Evolutionary conservation across 2,888 invertebrate species (phyloP).

Genomic region (Mamestra brassicae): DNA sequence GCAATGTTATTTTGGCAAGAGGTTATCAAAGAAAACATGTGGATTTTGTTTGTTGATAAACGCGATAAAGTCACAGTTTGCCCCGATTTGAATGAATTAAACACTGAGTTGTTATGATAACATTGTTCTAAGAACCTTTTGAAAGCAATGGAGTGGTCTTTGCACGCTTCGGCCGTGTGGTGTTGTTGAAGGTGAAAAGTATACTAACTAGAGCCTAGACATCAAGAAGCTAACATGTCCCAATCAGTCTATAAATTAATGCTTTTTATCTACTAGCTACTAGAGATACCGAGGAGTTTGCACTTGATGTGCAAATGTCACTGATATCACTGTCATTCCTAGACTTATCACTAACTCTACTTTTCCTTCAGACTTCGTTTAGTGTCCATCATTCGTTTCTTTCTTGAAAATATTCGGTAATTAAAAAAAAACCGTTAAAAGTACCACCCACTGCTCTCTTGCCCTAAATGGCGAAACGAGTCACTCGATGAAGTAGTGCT

Average conservation of each 20-base stretch:
- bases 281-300: conserved; percentile 38
- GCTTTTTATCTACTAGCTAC: conserved; percentile 17
- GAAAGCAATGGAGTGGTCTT: conserved; percentile 13
- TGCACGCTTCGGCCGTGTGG: conserved; percentile 8
- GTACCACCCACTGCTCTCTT: not conserved
- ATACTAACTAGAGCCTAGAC: not conserved
- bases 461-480: conserved; percentile 8
- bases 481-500: not conserved
- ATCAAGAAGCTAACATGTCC: not conserved
- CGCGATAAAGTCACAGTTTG: conserved; percentile 48
- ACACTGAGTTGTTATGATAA: conserved; percentile 49
- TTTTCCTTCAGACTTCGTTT: not conserved
- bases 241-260: conserved; percentile 9
- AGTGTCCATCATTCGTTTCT: not conserved
- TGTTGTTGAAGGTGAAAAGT: not conserved
- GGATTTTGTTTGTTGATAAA: conserved; percentile 56
- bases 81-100: conserved; percentile 56
- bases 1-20: conserved; percentile 45
- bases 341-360: conserved; percentile 10
- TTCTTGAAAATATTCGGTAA: not conserved
- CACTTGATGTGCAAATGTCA: conserved; percentile 29
- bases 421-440: conserved; percentile 30
- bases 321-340: conserved; percentile 16
- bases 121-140: conserved; percentile 41
- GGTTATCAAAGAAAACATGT: conserved; percentile 46